Evolutionary conservation across 92 coral and sea anemone species (phyloP).

Genomic region (Desmophyllum pertusum): DNA sequence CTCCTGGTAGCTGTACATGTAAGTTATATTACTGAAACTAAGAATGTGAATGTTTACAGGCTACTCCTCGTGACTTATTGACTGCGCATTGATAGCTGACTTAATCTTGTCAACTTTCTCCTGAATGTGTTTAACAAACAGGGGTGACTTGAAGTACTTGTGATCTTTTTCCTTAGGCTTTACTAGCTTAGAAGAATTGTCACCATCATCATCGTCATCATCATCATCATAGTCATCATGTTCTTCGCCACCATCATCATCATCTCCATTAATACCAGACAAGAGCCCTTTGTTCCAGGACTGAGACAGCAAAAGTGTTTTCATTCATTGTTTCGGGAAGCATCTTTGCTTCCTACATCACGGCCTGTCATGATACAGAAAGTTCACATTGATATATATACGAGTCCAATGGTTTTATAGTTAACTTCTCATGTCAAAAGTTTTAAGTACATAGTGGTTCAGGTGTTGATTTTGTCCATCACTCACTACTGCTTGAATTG

Average conservation of each 20-base stretch:
- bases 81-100: not conserved
- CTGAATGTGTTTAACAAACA: not conserved
- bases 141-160: not conserved
- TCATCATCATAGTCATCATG: not conserved
- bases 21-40: too few species aligned
- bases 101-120: conserved; percentile 1
- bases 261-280: not conserved
- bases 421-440: too few species aligned
- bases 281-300: not conserved
- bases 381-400: too few species aligned
- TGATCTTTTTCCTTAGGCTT: not conserved
- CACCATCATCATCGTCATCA: not conserved
- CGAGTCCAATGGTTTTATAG: too few species aligned
- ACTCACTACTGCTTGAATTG: too few species aligned
- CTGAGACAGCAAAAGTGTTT: not conserved
- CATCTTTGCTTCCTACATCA: too few species aligned
- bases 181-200: not conserved
- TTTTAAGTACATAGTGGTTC: too few species aligned
- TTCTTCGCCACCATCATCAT: not conserved
- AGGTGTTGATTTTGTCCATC: too few species aligned
- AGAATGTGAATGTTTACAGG: too few species aligned
- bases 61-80: not conserved
- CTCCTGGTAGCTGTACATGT: too few species aligned
- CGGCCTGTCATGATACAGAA: too few species aligned
- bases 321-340: too few species aligned